Conservation (phyloP, 1,140 invertebrate species). For the Calliopsis andreniformis region DNA sequence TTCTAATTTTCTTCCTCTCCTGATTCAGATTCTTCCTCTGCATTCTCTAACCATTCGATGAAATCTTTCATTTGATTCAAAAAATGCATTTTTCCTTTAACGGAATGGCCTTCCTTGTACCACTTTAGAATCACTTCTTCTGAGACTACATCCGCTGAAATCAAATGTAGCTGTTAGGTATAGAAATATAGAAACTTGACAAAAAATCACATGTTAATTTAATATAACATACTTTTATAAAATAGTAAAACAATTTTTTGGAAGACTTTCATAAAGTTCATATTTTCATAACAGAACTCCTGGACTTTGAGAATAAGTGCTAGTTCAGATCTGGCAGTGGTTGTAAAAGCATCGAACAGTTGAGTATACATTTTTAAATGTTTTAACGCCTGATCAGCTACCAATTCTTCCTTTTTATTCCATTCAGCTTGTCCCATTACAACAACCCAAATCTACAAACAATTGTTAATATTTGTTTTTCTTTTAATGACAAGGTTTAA, state of each 20-base stretch:
- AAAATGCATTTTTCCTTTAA: constrained; percentile 98
- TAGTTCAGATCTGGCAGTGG: constrained; percentile 91
- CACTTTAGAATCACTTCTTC: constrained; percentile 96
- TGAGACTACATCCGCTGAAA: constrained; percentile 90
- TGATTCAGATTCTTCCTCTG: constrained; percentile 91
- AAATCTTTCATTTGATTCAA: constrained; percentile 98
- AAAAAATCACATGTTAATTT: neutral
- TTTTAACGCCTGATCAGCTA: constrained; percentile 96
- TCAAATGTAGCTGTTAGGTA: constrained; percentile 44
- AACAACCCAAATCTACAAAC: constrained; percentile 91
- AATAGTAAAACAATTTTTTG: constrained; percentile 97
- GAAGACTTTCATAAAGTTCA: constrained; percentile 99
- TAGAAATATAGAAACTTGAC: constrained; percentile 15
- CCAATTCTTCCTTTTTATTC: constrained; percentile 98
- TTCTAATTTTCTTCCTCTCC: constrained; percentile 80
- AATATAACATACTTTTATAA: constrained; percentile 91
- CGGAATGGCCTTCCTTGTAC: constrained; percentile 95
- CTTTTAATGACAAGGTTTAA: neutral
- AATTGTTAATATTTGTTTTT: constrained; percentile 14
- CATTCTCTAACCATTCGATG: constrained; percentile 97
- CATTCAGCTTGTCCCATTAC: constrained; percentile 97
- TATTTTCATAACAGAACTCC: constrained; percentile 99
- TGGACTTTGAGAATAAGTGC: constrained; percentile 94
- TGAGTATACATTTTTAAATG: constrained; percentile 93
- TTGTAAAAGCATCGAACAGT: constrained; percentile 92